phyloP scores from a whole-genome alignment of 2,888 invertebrate species.

The Drosophila flavopinicola region DNA sequence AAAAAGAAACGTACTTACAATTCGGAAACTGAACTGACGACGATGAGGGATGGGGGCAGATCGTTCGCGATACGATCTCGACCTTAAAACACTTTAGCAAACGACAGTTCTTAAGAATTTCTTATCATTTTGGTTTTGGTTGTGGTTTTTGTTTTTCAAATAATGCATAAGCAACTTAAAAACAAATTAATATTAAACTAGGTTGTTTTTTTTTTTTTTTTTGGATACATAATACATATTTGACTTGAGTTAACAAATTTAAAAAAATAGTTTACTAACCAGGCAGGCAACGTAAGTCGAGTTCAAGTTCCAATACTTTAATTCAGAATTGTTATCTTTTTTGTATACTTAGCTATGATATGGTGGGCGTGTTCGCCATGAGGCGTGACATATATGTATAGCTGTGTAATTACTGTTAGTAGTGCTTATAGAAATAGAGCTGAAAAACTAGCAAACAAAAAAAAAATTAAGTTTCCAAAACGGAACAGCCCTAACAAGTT shows the following conservation, averaged over 20 bases:
- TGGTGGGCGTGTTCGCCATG: constrained; percentile 40
- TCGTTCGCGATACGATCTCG: constrained; percentile 43
- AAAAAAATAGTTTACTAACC: constrained; percentile 65
- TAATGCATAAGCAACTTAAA: constrained; percentile 49
- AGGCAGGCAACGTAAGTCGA: constrained; percentile 56
- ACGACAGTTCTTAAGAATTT: constrained; percentile 32
- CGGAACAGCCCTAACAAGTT: no score
- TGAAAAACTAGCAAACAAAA: constrained; percentile 21
- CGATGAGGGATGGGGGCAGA: constrained; percentile 55
- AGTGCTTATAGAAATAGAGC: constrained; percentile 43
- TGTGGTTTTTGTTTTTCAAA: constrained; percentile 3
- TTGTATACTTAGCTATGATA: constrained; percentile 59
- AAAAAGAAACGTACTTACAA: constrained; percentile 82
- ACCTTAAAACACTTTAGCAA: constrained; percentile 49
- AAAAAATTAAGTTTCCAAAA: neutral
- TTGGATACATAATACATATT: constrained; percentile 36
- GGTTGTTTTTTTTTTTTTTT: no score
- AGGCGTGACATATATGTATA: constrained; percentile 31
- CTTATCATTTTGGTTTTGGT: constrained; percentile 10
- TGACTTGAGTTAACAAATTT: constrained; percentile 31
- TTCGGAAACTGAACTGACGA: constrained; percentile 79
- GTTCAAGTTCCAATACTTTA: constrained; percentile 67
- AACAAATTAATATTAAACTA: constrained; percentile 44
- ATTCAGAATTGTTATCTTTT: constrained; percentile 10
- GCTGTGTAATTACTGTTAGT: constrained; percentile 45